These are phyloP conservation scores for Eumacrocentrus americanus DNA, from an alignment of 2,888 invertebrate species.

Conservation along the genomic window DNA sequence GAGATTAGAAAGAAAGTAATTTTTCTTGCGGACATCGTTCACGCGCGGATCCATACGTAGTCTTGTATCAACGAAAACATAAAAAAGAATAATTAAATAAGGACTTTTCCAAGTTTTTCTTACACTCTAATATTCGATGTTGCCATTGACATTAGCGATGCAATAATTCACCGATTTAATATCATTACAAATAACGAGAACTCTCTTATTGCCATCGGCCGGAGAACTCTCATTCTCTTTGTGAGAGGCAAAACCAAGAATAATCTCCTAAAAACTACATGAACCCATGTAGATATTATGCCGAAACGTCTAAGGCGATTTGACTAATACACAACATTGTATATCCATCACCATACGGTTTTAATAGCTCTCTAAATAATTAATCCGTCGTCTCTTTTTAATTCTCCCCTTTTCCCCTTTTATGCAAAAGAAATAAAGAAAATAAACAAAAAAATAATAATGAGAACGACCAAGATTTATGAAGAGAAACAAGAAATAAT, in stretches of 20 bases:
- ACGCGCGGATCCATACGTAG: neutral
- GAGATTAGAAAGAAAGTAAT: no score
- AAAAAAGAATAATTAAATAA: constrained; percentile 15
- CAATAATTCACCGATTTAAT: constrained; percentile 12
- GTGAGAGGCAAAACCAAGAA: constrained; percentile 1
- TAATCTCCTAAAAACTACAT: no score
- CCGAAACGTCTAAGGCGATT: neutral
- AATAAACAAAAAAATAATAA: constrained; percentile 1
- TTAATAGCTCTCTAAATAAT: constrained; percentile 7
- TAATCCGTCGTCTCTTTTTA: constrained; percentile 18
- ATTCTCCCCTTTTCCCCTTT: constrained; percentile 1
- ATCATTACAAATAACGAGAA: constrained; percentile 15
- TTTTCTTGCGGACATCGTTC: neutral
- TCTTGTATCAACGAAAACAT: constrained; percentile 19
- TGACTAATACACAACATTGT: no score
- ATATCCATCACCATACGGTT: constrained; percentile 4
- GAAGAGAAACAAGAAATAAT: no score
- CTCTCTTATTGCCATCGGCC: neutral
- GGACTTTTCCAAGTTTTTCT: constrained; percentile 27
- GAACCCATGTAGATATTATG: constrained; percentile 7
- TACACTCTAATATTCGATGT: constrained; percentile 22
- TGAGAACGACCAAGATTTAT: no score
- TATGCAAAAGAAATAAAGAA: neutral
- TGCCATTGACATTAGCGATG: constrained; percentile 20
- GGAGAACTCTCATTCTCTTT: neutral